Evolutionary conservation across 2,113 vertebrate genomes (phyloP).

Genomic region (Notechis scutatus): DNA sequence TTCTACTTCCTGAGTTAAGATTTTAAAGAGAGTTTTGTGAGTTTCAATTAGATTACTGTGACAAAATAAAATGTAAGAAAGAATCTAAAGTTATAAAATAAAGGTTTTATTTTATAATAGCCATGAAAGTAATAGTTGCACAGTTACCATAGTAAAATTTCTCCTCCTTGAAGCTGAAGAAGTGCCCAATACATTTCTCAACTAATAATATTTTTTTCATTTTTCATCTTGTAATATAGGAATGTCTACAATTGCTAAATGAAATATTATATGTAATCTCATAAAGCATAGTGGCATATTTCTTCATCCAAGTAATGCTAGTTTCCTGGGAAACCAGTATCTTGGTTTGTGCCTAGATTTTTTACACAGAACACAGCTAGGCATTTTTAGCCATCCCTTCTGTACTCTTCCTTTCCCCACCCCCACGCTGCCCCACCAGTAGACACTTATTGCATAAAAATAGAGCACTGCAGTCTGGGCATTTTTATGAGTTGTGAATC

Average conservation of each 20-base stretch:
- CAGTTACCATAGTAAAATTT: background rate
- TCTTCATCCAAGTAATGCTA: slow-evolving; percentile 40
- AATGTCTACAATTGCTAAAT: slow-evolving; percentile 20
- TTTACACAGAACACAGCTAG: slow-evolving; percentile 59
- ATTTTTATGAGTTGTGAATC: slow-evolving; percentile 40
- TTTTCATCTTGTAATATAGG: slow-evolving; percentile 5
- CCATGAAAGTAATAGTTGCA: background rate
- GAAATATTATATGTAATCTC: slow-evolving; percentile 29
- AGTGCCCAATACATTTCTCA: background rate
- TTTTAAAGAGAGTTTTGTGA: background rate
- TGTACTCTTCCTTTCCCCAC: background rate
- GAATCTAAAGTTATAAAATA: background rate
- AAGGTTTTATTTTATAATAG: background rate
- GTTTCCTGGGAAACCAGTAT: slow-evolving; percentile 70
- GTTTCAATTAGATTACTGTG: background rate
- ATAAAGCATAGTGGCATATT: slow-evolving; percentile 27
- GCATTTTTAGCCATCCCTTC: slow-evolving; percentile 59
- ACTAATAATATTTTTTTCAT: background rate
- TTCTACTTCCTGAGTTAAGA: background rate
- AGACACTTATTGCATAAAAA: slow-evolving; percentile 67
- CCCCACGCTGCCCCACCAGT: slow-evolving; percentile 33
- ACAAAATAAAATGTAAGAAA: background rate
- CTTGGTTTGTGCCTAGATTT: slow-evolving; percentile 50
- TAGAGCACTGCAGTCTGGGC: slow-evolving; percentile 53
- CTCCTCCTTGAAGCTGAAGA: background rate